Conservation (phyloP, 2,888 invertebrate species). For the Andrena bucephala region DNA sequence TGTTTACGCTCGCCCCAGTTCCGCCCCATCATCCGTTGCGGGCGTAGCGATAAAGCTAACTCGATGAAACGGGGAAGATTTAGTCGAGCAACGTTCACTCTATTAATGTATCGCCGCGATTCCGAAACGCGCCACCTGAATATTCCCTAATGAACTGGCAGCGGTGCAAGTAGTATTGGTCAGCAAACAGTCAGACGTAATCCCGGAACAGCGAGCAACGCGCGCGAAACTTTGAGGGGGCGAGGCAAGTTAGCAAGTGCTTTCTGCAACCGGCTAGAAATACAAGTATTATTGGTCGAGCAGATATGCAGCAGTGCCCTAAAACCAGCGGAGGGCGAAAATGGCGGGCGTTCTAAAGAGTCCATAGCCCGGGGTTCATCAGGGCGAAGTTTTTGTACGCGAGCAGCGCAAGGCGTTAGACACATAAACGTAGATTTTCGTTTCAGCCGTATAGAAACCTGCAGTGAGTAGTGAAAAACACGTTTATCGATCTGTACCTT, state of each 20-base stretch:
- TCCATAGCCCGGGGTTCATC: too few relatives aligned
- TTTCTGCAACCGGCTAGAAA: background rate
- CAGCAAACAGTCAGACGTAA: conserved; percentile 26
- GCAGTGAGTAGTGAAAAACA: too few relatives aligned
- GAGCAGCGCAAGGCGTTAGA: too few relatives aligned
- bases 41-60: background rate
- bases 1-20: background rate
- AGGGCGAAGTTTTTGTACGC: too few relatives aligned
- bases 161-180: conserved; percentile 13
- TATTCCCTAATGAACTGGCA: background rate
- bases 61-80: background rate
- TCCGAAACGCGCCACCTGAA: background rate
- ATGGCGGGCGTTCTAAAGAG: too few relatives aligned
- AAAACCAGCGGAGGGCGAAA: too few relatives aligned
- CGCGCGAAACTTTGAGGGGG: conserved; percentile 14
- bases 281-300: background rate
- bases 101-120: background rate
- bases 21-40: background rate
- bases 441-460: too few relatives aligned
- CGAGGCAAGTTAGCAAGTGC: background rate
- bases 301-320: too few relatives aligned
- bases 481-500: too few relatives aligned
- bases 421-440: too few relatives aligned
- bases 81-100: background rate
- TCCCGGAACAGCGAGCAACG: conserved; percentile 11